These are phyloP conservation scores for Zaprionus taronus DNA, from an alignment of 1,140 invertebrate species.

Conservation along the genomic window DNA sequence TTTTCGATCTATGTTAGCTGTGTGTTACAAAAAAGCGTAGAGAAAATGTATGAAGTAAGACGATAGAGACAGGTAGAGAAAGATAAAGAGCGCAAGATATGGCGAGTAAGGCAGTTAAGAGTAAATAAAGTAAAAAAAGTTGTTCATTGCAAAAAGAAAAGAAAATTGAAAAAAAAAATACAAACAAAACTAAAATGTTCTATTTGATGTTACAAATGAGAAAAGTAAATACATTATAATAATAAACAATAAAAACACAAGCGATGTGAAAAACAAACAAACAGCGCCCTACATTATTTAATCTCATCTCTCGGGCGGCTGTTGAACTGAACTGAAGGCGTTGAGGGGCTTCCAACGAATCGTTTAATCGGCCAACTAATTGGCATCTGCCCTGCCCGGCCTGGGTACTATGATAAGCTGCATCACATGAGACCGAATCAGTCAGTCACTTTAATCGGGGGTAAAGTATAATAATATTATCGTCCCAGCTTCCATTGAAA, in stretches of 20 bases:
- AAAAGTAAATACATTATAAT: conserved; percentile 53
- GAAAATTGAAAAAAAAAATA: conserved; percentile 27
- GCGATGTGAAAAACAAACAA: conserved; percentile 52
- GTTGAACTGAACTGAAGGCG: conserved; percentile 19
- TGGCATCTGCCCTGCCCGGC: conserved; percentile 6
- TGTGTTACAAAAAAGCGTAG: conserved; percentile 58
- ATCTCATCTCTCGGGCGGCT: conserved; percentile 8
- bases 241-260: conserved; percentile 40
- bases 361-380: conserved; percentile 37
- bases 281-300: conserved; percentile 10
- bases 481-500: background rate
- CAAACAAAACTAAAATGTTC: conserved; percentile 59
- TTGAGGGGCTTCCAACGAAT: conserved; percentile 1
- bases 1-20: conserved; percentile 75
- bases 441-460: background rate
- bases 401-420: conserved; percentile 9
- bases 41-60: background rate
- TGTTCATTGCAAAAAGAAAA: conserved; percentile 44
- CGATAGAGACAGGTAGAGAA: conserved; percentile 2
- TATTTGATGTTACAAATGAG: conserved; percentile 77
- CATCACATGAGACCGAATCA: conserved; percentile 28
- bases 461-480: background rate
- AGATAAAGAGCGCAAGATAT: conserved; percentile 7
- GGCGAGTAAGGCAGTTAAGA: conserved; percentile 44
- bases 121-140: conserved; percentile 33